Percentiles rank a stretch among this genome's conserved stretches.
Evolutionary conservation across 2,888 invertebrate species (phyloP).

Genomic region (Eucera pruinosa): DNA sequence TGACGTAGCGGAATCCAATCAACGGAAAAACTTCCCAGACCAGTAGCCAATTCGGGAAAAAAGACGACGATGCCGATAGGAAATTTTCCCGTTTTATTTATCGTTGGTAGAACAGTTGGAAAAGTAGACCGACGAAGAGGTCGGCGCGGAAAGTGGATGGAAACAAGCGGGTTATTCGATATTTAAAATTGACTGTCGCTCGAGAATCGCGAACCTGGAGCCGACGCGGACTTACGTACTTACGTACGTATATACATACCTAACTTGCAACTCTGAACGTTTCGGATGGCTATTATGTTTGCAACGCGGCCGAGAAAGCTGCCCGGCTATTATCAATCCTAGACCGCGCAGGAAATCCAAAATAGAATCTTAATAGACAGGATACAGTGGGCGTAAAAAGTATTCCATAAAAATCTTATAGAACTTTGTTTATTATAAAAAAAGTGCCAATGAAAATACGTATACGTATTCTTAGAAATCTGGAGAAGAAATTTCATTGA

Average conservation of each 20-base stretch:
- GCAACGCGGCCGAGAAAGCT: constrained; percentile 15
- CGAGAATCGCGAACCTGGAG: constrained; percentile 13
- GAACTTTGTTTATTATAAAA: no score
- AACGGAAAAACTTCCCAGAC: neutral
- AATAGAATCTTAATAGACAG: no score
- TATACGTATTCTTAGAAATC: no score
- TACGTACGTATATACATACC: no score
- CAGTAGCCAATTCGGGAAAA: neutral
- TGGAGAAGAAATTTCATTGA: no score
- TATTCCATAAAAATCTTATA: no score
- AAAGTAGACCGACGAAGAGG: constrained; percentile 3
- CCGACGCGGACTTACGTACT: constrained; percentile 38
- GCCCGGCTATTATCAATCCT: constrained; percentile 10
- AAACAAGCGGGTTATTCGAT: constrained; percentile 34
- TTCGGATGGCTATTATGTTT: constrained; percentile 47
- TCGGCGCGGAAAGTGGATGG: constrained; percentile 18
- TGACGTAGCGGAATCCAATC: neutral
- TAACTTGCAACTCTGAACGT: constrained; percentile 38
- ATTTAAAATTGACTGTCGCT: constrained; percentile 36
- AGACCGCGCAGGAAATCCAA: neutral
- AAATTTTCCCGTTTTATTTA: constrained; percentile 20
- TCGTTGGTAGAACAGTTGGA: neutral
- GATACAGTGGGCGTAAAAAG: no score
- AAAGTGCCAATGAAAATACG: no score
- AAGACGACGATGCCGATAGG: neutral